Evolutionary conservation across 1,140 invertebrate species (phyloP).

Genomic region (Heliconius nattereri): DNA sequence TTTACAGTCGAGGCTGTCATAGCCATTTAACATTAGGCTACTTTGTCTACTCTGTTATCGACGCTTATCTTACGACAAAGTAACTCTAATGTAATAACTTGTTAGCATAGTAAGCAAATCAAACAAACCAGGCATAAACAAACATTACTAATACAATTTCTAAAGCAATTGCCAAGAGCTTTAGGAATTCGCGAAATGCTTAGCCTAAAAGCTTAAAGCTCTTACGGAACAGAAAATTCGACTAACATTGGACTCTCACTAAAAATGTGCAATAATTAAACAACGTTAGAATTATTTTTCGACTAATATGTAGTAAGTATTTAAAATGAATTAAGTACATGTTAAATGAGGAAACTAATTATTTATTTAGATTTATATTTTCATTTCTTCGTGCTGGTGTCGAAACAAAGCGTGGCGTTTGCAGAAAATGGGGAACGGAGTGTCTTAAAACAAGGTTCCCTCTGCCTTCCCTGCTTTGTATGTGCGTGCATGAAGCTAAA

Average conservation of each 20-base stretch:
- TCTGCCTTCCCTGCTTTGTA: too few species aligned
- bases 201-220: neutral
- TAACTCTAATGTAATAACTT: neutral
- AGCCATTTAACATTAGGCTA: neutral
- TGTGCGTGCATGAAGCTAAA: too few species aligned
- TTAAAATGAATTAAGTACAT: too few species aligned
- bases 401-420: too few species aligned
- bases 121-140: neutral
- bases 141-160: neutral
- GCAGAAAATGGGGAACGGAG: too few species aligned
- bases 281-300: neutral
- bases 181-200: neutral
- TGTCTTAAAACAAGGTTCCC: too few species aligned
- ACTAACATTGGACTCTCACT: neutral
- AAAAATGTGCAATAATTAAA: too few species aligned
- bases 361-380: too few species aligned
- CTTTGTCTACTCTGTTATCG: neutral
- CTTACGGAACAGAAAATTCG: neutral
- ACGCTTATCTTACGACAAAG: neutral
- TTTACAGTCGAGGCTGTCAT: too few species aligned
- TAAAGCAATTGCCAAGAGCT: neutral
- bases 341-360: too few species aligned
- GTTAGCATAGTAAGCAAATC: neutral
- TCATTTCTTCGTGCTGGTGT: too few species aligned
- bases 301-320: too few species aligned